phyloP scores from a whole-genome alignment of 2,888 invertebrate genomes.

The Acanthosepion lycidas region DNA sequence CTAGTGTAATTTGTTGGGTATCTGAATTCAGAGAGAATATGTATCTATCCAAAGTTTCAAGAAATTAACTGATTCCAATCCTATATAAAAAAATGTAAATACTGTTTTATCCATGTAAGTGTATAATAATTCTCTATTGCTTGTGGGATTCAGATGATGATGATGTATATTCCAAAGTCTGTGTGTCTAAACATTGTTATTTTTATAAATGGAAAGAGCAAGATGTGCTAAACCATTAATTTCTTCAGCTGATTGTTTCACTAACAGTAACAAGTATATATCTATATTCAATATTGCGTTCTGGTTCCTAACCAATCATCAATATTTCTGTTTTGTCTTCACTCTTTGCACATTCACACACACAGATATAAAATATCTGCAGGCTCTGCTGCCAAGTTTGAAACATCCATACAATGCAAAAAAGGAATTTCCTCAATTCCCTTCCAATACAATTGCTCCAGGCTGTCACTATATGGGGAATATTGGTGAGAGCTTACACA shows the following conservation, averaged over 20 bases:
- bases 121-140: too few species aligned
- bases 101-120: too few species aligned
- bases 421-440: slow-evolving; percentile 10
- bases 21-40: too few species aligned
- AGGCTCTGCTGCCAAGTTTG: not conserved
- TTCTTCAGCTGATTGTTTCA: not conserved
- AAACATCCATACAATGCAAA: not conserved
- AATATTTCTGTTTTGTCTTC: not conserved
- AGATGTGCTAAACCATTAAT: not conserved
- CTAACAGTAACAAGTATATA: not conserved
- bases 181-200: too few species aligned
- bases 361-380: not conserved
- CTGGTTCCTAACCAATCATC: not conserved
- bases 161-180: too few species aligned
- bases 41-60: too few species aligned
- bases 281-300: not conserved
- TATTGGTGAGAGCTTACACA: not conserved
- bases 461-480: not conserved
- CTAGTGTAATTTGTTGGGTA: too few species aligned
- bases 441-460: not conserved
- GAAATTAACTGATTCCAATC: too few species aligned
- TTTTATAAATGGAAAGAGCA: not conserved
- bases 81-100: too few species aligned
- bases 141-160: too few species aligned
- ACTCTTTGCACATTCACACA: not conserved